Conservation (phyloP, 2,113 vertebrate species). For the Petaurus breviceps region DNA sequence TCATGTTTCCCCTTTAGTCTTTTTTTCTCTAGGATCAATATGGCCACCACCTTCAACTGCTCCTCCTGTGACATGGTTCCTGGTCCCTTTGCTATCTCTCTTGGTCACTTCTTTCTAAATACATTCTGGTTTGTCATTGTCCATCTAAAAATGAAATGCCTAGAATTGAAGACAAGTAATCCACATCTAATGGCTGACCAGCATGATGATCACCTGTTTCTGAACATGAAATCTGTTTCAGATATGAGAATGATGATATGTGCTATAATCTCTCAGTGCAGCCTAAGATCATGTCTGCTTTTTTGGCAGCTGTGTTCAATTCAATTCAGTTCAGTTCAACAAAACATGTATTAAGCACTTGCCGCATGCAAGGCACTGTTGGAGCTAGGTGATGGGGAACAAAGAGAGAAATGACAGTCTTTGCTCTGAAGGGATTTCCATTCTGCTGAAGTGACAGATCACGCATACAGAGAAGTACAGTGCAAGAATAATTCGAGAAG, state of each 20-base stretch:
- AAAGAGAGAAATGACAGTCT: neutral
- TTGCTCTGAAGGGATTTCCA: too few relatives aligned
- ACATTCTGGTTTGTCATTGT: neutral
- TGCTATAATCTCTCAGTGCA: neutral
- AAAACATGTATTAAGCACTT: neutral
- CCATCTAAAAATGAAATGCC: conserved; percentile 10
- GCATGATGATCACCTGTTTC: neutral
- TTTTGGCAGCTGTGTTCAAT: neutral
- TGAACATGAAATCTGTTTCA: neutral
- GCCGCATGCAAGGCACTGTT: neutral
- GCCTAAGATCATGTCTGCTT: neutral
- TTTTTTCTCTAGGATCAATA: conserved; percentile 18
- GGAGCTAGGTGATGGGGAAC: neutral
- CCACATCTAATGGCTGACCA: neutral
- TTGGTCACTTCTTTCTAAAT: neutral
- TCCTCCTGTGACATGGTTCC: neutral
- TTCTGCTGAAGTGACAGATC: neutral
- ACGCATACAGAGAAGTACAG: neutral
- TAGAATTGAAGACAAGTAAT: conserved; percentile 14
- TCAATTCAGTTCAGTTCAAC: neutral
- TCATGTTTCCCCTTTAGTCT: neutral
- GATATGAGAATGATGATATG: neutral
- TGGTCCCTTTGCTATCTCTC: conserved; percentile 17
- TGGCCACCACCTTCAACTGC: neutral
- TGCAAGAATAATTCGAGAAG: neutral